These are phyloP conservation scores for Delia radicum DNA, from an alignment of 1,140 invertebrate genomes.

Conservation along the genomic window DNA sequence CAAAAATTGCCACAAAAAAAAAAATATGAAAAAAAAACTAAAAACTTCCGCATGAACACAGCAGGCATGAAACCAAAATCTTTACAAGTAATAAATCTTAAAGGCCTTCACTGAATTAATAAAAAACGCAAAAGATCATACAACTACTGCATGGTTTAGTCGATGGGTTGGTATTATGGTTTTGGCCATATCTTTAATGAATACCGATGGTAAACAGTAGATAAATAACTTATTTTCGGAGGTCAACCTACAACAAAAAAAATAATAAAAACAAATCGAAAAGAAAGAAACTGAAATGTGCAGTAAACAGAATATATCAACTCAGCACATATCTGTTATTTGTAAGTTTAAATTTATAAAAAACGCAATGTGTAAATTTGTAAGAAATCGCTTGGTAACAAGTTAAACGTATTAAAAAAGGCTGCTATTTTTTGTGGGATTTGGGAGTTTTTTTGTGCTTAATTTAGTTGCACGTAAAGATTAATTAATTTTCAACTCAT, in stretches of 20 bases:
- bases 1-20: background rate
- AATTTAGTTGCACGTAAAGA: conserved; percentile 32
- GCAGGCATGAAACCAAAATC: conserved; percentile 1
- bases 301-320: conserved; percentile 4
- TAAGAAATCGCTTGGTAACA: background rate
- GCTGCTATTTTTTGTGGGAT: background rate
- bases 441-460: conserved; percentile 17
- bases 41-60: conserved; percentile 1
- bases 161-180: background rate
- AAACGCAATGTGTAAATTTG: background rate
- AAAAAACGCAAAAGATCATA: background rate
- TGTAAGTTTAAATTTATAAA: background rate
- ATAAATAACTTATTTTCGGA: conserved; percentile 29
- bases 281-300: background rate
- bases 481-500: conserved; percentile 31
- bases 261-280: background rate
- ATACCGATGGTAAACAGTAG: conserved; percentile 27
- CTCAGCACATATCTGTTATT: too few relatives aligned
- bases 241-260: conserved; percentile 22
- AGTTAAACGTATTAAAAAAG: background rate
- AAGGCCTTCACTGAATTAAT: background rate
- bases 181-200: background rate
- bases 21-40: background rate
- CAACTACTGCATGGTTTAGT: background rate
- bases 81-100: background rate